A percentile compares a stretch with the other conserved stretches of the same genome.
phyloP scores from a whole-genome alignment of 2,888 invertebrate species.

The Ctenicera cuprea region DNA sequence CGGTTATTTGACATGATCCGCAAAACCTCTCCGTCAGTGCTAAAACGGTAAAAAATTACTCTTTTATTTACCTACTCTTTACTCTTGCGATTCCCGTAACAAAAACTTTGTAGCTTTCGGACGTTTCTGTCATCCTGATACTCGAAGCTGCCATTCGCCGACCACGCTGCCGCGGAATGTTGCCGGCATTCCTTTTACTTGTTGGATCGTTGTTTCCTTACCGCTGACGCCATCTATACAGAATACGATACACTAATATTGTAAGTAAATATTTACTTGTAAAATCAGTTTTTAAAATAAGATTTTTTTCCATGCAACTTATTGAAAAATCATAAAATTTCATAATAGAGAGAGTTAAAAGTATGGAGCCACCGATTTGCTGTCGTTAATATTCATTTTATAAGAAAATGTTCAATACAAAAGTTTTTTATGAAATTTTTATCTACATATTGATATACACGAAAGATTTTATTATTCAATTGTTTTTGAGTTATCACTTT shows the following conservation, averaged over 20 bases:
- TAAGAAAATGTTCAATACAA: too few species aligned
- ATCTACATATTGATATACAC: too few species aligned
- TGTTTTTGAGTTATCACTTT: too few species aligned
- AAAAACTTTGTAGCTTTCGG: background rate
- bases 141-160: conserved; percentile 48
- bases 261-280: too few species aligned
- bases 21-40: conserved; percentile 16
- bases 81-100: background rate
- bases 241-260: background rate
- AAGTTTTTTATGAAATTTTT: too few species aligned
- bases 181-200: conserved; percentile 36
- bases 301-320: too few species aligned
- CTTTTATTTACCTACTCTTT: conserved; percentile 14
- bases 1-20: background rate
- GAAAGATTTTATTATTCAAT: too few species aligned
- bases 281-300: too few species aligned
- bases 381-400: too few species aligned
- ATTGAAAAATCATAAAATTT: too few species aligned
- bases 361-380: too few species aligned
- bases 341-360: too few species aligned
- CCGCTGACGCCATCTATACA: conserved; percentile 41
- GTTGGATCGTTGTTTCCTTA: background rate
- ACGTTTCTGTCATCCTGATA: conserved; percentile 42
- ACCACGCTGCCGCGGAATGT: conserved; percentile 51
- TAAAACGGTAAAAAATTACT: conserved; percentile 18